A percentile compares a stretch with the other conserved stretches of the same genome.
These are phyloP conservation scores for Rhynchopsitta pachyrhyncha DNA, from an alignment of 2,113 vertebrate genomes.

Conservation along the genomic window DNA sequence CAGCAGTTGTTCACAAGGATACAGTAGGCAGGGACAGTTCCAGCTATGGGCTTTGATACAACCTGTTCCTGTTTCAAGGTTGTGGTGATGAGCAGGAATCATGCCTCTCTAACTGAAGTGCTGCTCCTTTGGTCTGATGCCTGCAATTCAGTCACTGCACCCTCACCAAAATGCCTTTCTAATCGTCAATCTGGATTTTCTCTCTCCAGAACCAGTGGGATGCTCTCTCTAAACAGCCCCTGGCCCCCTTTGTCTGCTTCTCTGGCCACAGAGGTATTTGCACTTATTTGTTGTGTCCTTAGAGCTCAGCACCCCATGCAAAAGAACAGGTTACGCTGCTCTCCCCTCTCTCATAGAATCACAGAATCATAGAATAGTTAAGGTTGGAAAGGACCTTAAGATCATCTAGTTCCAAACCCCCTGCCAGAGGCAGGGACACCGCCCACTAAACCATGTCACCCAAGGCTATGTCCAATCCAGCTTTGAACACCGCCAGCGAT, in stretches of 20 bases:
- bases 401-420: no score
- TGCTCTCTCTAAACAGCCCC: background rate
- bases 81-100: no score
- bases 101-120: background rate
- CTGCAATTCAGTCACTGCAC: background rate
- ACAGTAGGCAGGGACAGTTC: background rate
- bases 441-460: no score
- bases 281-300: background rate
- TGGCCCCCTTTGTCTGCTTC: background rate
- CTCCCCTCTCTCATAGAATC: background rate
- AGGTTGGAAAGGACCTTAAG: no score
- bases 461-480: no score
- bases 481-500: no score
- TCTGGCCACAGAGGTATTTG: background rate
- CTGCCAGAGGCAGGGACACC: no score
- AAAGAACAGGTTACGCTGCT: background rate
- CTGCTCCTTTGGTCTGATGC: background rate
- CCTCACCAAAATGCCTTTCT: background rate
- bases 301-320: background rate
- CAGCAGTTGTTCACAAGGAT: background rate
- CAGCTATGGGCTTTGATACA: background rate
- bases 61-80: accelerated
- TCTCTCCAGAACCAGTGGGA: background rate
- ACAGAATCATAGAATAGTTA: no score
- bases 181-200: background rate